A percentile compares a stretch with the other conserved stretches of the same genome.
Evolutionary conservation across 2,113 vertebrate genomes (phyloP).

Genomic region (Puffinus mauretanicus): DNA sequence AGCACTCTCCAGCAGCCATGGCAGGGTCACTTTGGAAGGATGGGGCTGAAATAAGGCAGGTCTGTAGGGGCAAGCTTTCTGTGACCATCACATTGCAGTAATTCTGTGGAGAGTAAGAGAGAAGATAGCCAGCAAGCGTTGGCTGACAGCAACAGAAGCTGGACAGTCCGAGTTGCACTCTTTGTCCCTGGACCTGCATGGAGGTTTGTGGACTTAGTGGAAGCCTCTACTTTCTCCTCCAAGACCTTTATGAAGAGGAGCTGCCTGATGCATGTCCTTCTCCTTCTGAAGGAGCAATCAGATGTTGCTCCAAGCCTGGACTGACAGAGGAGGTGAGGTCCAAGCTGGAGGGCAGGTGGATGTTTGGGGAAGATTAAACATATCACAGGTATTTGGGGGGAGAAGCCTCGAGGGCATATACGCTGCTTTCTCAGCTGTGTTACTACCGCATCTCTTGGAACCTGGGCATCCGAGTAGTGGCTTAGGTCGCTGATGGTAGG

Average conservation of each 20-base stretch:
- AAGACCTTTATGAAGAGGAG: background rate
- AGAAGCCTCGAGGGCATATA: background rate
- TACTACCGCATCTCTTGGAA: background rate
- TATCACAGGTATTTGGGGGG: background rate
- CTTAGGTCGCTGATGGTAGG: background rate
- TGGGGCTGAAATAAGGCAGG: background rate
- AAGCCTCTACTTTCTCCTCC: background rate
- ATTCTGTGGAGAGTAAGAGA: background rate
- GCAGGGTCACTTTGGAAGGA: background rate
- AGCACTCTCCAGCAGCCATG: background rate
- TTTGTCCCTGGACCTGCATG: background rate
- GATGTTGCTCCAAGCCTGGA: background rate
- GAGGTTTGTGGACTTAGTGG: background rate
- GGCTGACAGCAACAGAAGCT: background rate
- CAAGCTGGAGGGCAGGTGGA: background rate
- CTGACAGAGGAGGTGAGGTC: background rate
- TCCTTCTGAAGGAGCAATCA: background rate
- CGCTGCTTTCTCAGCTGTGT: background rate
- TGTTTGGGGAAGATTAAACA: background rate
- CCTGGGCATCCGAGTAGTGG: background rate
- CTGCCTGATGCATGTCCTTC: background rate
- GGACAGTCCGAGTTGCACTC: background rate
- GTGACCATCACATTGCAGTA: background rate
- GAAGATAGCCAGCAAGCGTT: background rate
- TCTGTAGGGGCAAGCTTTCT: background rate